These are phyloP conservation scores for Protodeltote pygarga DNA, from an alignment of 2,888 invertebrate species.

Conservation along the genomic window DNA sequence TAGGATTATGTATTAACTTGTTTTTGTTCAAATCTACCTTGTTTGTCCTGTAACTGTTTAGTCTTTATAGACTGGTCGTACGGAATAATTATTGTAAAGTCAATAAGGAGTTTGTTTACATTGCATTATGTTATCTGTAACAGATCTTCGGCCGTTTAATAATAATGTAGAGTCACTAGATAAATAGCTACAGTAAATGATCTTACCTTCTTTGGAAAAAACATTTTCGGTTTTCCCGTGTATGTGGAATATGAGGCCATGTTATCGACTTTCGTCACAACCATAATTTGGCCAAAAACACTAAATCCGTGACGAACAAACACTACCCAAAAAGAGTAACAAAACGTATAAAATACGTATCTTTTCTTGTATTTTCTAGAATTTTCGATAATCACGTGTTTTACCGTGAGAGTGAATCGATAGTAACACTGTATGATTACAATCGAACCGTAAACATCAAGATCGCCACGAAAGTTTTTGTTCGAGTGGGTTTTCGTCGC, in stretches of 20 bases:
- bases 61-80: slow-evolving; percentile 8
- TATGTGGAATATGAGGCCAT: slow-evolving; percentile 84
- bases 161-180: slow-evolving; percentile 28
- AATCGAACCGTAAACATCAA: slow-evolving; percentile 62
- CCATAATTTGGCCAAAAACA: slow-evolving; percentile 81
- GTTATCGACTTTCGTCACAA: slow-evolving; percentile 83
- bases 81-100: slow-evolving; percentile 17
- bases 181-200: slow-evolving; percentile 31
- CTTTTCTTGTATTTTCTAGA: slow-evolving; percentile 73
- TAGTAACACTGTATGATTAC: slow-evolving; percentile 67
- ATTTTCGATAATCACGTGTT: slow-evolving; percentile 78
- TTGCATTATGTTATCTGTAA: slow-evolving; percentile 43
- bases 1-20: no score
- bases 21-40: no score
- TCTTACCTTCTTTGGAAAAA: slow-evolving; percentile 85
- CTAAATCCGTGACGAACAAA: slow-evolving; percentile 70
- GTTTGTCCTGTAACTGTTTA: no score
- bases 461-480: slow-evolving; percentile 75
- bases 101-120: slow-evolving; percentile 40
- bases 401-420: slow-evolving; percentile 60
- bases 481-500: slow-evolving; percentile 75
- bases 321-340: slow-evolving; percentile 67
- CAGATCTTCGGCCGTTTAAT: slow-evolving; percentile 33
- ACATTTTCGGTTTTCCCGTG: slow-evolving; percentile 84
- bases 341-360: slow-evolving; percentile 59